These are phyloP conservation scores for Tyto alba DNA, from an alignment of 2,113 vertebrate species.

Conservation along the genomic window DNA sequence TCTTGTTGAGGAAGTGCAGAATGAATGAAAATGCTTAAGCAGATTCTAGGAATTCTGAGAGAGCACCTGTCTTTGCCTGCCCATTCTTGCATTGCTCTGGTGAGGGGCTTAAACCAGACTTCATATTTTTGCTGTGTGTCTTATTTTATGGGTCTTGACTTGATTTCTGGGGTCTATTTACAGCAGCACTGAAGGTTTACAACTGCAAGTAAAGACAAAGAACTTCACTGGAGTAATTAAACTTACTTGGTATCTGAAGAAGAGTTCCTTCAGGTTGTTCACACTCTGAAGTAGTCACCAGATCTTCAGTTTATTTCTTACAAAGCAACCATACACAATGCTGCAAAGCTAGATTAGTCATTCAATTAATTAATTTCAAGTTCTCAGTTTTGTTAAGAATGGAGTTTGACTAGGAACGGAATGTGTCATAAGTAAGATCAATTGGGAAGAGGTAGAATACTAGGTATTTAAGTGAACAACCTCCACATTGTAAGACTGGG, in stretches of 20 bases:
- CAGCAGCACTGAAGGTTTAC: background rate
- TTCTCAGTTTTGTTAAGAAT: background rate
- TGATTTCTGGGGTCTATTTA: background rate
- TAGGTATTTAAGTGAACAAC: background rate
- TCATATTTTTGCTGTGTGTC: background rate
- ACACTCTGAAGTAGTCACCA: background rate
- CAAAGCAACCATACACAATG: background rate
- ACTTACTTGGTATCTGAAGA: background rate
- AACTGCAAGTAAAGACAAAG: background rate
- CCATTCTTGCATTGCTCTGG: background rate
- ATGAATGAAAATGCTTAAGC: background rate
- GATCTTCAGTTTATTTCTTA: background rate
- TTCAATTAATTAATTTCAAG: background rate
- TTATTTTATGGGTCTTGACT: background rate
- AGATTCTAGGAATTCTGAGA: background rate
- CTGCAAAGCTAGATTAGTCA: background rate
- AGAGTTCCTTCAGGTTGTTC: background rate
- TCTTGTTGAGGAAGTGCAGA: background rate
- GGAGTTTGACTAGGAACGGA: background rate
- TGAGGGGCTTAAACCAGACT: background rate
- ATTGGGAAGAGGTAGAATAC: background rate
- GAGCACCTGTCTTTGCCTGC: background rate
- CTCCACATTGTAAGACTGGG: background rate
- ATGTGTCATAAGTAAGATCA: background rate
- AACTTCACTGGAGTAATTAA: background rate